phyloP scores from a whole-genome alignment of 2,797 vertebrate species.

The Diceros bicornis region DNA sequence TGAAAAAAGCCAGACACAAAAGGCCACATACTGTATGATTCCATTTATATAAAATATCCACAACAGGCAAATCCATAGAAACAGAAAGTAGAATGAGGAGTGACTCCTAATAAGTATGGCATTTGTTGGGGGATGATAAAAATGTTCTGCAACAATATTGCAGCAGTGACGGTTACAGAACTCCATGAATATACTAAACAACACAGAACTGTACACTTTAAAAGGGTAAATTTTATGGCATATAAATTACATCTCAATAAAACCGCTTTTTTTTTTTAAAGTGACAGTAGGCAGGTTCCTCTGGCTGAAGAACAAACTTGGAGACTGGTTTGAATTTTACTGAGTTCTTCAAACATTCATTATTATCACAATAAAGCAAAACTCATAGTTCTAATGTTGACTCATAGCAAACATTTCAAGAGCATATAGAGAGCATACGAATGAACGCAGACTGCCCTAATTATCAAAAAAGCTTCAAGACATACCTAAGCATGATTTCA shows the following conservation, averaged over 20 bases:
- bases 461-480: slow-evolving; percentile 6
- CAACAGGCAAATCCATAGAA: background rate
- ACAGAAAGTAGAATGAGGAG: background rate
- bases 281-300: background rate
- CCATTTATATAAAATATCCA: background rate
- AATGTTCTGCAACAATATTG: background rate
- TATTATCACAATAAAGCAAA: slow-evolving; percentile 52
- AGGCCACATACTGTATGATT: background rate
- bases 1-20: background rate
- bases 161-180: background rate
- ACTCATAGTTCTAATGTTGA: slow-evolving; percentile 33
- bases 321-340: slow-evolving; percentile 52
- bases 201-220: slow-evolving; percentile 21
- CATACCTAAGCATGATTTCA: background rate
- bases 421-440: background rate
- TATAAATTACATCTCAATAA: slow-evolving; percentile 38
- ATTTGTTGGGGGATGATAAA: background rate
- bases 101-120: background rate
- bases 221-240: slow-evolving; percentile 28
- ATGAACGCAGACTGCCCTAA: background rate
- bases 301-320: slow-evolving; percentile 47
- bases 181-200: background rate
- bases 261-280: background rate
- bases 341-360: background rate
- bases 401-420: slow-evolving; percentile 39